Evolutionary conservation across 2,113 vertebrate species (phyloP).

Genomic region (Lota lota): DNA sequence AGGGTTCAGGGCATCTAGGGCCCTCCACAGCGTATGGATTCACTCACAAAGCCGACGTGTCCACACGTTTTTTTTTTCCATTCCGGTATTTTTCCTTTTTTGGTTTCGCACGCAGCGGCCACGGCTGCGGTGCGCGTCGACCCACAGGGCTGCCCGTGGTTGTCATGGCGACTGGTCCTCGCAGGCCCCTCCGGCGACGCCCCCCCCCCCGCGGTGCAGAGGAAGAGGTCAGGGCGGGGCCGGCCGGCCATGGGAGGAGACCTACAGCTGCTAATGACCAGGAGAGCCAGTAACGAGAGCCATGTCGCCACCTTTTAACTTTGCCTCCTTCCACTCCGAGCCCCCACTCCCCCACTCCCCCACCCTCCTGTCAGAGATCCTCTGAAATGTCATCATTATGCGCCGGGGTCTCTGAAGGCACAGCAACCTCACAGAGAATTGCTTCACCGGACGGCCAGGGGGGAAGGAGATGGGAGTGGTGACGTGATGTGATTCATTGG

Average conservation of each 20-base stretch:
- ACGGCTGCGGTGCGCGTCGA: conserved; percentile 48
- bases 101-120: not conserved
- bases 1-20: too few relatives aligned
- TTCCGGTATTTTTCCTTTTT: too few relatives aligned
- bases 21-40: too few relatives aligned
- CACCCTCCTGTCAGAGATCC: not conserved
- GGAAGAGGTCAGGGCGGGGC: conserved; percentile 46
- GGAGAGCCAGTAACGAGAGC: conserved; percentile 42
- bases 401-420: not conserved
- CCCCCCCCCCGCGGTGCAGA: conserved; percentile 37
- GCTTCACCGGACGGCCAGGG: too few relatives aligned
- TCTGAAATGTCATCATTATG: too few relatives aligned
- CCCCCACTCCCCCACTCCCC: not conserved
- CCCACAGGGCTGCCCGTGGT: conserved; percentile 28
- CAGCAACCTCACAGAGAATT: too few relatives aligned
- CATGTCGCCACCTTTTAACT: conserved; percentile 18
- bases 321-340: not conserved
- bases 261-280: conserved; percentile 47
- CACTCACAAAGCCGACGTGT: too few relatives aligned
- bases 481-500: too few relatives aligned
- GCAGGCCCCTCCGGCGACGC: too few relatives aligned
- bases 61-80: too few relatives aligned
- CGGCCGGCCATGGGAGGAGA: conserved; percentile 23
- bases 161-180: conserved; percentile 40
- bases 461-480: too few relatives aligned